Percentiles rank a stretch among this genome's conserved stretches.
Evolutionary conservation across 35 echinoderm and acorn worm species (phyloP).

Genomic region (Lytechinus variegatus): DNA sequence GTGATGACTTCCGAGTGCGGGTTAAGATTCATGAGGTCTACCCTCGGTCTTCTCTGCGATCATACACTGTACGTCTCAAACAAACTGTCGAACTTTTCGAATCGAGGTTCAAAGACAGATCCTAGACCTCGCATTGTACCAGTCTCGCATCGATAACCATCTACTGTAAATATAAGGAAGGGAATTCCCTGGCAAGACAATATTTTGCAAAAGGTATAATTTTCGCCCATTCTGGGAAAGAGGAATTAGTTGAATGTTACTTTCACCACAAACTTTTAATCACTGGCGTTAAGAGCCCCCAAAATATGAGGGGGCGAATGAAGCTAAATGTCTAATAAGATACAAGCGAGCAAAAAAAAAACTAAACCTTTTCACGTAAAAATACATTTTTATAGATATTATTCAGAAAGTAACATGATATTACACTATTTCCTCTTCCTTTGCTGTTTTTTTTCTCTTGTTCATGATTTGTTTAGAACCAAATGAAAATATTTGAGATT

Average conservation of each 20-base stretch:
- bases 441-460: no score
- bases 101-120: background rate
- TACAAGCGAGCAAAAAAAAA: no score
- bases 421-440: no score
- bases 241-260: constrained; percentile 4
- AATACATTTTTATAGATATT: no score
- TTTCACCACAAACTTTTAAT: background rate
- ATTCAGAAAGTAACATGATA: no score
- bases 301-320: no score
- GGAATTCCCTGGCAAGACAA: background rate
- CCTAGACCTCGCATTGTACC: background rate
- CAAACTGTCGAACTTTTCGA: background rate
- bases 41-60: background rate
- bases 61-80: background rate
- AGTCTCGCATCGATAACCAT: background rate
- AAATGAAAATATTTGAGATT: no score
- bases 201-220: background rate
- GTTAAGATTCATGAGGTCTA: background rate
- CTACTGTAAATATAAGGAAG: background rate
- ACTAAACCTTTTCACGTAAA: no score
- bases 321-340: no score
- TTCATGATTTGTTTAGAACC: no score
- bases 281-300: no score
- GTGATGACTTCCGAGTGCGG: background rate
- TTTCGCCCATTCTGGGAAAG: background rate